Base-by-base conservation (phyloP, 2,113 vertebrate genomes). In the Emberiza fucata region DNA sequence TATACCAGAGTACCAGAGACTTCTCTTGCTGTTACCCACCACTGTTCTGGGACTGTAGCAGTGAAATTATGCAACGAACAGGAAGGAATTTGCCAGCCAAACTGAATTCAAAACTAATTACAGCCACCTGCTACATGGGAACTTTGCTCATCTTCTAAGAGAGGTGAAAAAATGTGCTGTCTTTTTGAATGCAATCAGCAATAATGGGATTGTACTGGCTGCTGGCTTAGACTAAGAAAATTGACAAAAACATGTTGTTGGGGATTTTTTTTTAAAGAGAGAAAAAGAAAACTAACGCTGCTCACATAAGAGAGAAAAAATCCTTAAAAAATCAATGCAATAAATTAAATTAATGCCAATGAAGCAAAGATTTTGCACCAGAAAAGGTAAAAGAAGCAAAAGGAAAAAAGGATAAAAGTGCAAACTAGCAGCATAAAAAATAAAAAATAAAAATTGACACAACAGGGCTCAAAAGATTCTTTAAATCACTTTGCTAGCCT, bases 111-210 rank as follows among this genome's bases (percentile, higher is more conserved):
- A 85, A 54, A 27, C 50, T 96, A 96, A 97, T 98, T 97, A 87
- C 37, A 73, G 35, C 92, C 97, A 98, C 95, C 97, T 98, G 97
- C 90, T 96, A 59, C 75, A 73, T 9, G 48, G 68, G 80, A 96
- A 86, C 18, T 25, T 73, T 7, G 28, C 79, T 94, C 76, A 70
- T 81, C 51, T 88, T 81, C 68, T 86, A 70, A 71, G 66, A 92
- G 61, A 44, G 35, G 47, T 56, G 71, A 95, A 97, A 96, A 11
- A 96, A 95, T 84, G 45, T 35, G 64, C 59, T 96, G 79, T 94
- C 94, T 86, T 92, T 88, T 89, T 94, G 44, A 97, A 95, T 96
- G 40, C 54, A 84, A 51, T 92, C 91, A 94, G 63, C 60, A 88
- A 78, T 85, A 95, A 96, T 57, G 57, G 77, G 81, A 95, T 93